Conservation (phyloP, 2,888 invertebrate genomes). For the Allygus modestus region DNA sequence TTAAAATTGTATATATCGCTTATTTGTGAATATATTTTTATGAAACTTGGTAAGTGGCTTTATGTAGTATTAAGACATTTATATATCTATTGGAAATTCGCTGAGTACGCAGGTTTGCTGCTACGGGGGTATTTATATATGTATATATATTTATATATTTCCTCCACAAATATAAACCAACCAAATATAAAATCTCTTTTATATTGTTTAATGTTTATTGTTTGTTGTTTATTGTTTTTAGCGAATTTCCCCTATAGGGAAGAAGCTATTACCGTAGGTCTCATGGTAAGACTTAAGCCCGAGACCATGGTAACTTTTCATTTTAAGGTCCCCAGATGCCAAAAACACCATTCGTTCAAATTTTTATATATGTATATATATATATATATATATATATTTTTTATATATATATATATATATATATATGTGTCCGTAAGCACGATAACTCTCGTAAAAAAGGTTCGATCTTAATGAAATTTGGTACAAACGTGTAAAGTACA, state of each 20-base stretch:
- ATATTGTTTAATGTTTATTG: too few relatives aligned
- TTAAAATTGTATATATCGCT: too few relatives aligned
- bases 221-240: too few relatives aligned
- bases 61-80: too few relatives aligned
- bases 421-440: neutral
- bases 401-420: constrained; percentile 3
- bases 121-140: too few relatives aligned
- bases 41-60: too few relatives aligned
- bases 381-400: neutral
- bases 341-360: constrained; percentile 4
- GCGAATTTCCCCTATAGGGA: constrained; percentile 8
- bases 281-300: neutral
- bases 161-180: too few relatives aligned
- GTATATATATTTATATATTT: too few relatives aligned
- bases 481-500: neutral
- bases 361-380: neutral
- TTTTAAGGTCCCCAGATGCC: neutral
- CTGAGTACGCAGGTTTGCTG: too few relatives aligned
- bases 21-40: too few relatives aligned
- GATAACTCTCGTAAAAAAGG: neutral
- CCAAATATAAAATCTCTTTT: too few relatives aligned
- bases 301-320: neutral
- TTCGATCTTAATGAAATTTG: neutral
- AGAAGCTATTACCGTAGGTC: neutral
- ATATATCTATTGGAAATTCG: too few relatives aligned